These are phyloP conservation scores for Lagopus leucura DNA, from an alignment of 2,113 vertebrate genomes.

Conservation along the genomic window DNA sequence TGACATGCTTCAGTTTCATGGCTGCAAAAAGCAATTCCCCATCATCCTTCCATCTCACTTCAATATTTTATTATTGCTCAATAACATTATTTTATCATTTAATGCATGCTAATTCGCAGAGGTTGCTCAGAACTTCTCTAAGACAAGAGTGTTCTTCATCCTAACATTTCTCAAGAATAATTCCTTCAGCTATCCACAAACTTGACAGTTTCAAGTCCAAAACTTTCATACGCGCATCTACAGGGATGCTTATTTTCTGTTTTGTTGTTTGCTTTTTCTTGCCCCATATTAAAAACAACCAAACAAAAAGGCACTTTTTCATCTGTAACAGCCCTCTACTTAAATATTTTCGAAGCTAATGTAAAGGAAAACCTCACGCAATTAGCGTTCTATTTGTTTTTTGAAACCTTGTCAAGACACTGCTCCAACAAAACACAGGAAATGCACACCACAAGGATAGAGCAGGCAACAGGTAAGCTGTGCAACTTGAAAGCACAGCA, in stretches of 20 bases:
- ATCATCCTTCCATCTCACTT: constrained; percentile 58
- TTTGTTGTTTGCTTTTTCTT: neutral
- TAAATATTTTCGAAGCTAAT: neutral
- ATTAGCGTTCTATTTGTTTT: neutral
- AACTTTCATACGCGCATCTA: neutral
- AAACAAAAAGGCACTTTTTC: neutral
- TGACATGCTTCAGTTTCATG: constrained; percentile 67
- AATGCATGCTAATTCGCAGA: constrained; percentile 45
- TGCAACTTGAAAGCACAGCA: constrained; percentile 3
- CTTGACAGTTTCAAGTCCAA: neutral
- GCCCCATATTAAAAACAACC: neutral
- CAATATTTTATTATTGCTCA: constrained; percentile 64
- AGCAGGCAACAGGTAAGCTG: neutral
- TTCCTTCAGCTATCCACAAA: neutral
- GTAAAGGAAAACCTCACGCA: neutral
- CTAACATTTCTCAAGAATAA: neutral
- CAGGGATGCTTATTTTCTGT: neutral
- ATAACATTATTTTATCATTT: constrained; percentile 49
- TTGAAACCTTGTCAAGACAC: neutral
- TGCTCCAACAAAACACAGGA: neutral
- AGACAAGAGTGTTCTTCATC: neutral
- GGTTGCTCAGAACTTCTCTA: constrained; percentile 44
- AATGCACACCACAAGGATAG: neutral
- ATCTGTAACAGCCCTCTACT: neutral
- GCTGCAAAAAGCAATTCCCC: constrained; percentile 55